A percentile compares a stretch with the other conserved stretches of the same genome.
These are phyloP conservation scores for Monoplex corrugatus DNA, from an alignment of 2,888 invertebrate species.

Conservation along the genomic window DNA sequence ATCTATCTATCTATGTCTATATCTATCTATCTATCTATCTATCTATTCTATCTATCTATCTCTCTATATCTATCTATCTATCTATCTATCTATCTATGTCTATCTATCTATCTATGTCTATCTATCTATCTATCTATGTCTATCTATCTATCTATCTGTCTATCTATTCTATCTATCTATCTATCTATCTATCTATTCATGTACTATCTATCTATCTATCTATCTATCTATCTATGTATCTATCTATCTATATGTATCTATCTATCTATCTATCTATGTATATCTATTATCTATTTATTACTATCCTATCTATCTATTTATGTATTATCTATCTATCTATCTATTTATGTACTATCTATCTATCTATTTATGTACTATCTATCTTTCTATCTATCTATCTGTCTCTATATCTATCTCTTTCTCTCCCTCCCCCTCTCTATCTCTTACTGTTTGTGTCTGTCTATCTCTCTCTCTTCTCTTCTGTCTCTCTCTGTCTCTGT, in stretches of 20 bases:
- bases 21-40: not conserved
- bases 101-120: no score
- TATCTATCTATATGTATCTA: not conserved
- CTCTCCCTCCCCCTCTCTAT: no score
- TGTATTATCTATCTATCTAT: no score
- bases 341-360: no score
- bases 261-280: not conserved
- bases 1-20: not conserved
- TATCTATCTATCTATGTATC: not conserved
- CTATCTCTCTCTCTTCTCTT: no score
- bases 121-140: not conserved
- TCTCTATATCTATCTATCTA: no score
- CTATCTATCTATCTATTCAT: not conserved
- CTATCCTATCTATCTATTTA: not conserved
- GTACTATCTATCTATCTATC: not conserved
- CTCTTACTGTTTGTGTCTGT: no score
- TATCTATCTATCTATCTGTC: not conserved
- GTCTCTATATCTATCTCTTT: constrained; percentile 17
- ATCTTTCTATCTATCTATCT: not conserved
- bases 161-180: not conserved
- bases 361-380: not conserved
- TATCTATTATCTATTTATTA: no score
- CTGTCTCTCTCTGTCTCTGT: no score
- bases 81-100: no score
- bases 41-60: no score